phyloP scores from a whole-genome alignment of 2,888 invertebrate species.

The Phyllotreta cruciferae region DNA sequence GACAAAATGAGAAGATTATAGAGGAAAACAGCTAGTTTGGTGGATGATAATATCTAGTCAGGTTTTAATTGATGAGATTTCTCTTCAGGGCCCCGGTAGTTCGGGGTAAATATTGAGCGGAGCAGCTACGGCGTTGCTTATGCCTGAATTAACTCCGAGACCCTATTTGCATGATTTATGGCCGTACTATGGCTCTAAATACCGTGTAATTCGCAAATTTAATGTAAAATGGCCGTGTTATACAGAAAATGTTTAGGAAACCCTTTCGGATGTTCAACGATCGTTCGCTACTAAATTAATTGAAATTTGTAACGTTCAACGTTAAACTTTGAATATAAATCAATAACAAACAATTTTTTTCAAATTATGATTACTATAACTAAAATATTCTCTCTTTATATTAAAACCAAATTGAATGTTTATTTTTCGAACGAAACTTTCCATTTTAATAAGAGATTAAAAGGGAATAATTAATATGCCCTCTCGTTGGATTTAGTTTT shows the following conservation, averaged over 20 bases:
- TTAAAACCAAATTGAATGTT: no score
- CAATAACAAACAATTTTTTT: no score
- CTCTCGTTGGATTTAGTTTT: no score
- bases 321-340: no score
- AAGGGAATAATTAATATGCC: no score
- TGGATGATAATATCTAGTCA: conserved; percentile 44
- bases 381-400: no score
- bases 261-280: conserved; percentile 52
- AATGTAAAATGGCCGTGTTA: conserved; percentile 68
- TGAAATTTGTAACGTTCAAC: background rate
- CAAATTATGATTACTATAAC: no score
- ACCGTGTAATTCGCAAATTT: conserved; percentile 80
- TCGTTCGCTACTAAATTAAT: background rate
- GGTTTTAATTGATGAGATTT: conserved; percentile 50
- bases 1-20: conserved; percentile 29
- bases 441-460: no score
- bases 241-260: conserved; percentile 57
- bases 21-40: conserved; percentile 35
- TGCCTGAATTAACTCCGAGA: conserved; percentile 60
- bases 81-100: conserved; percentile 46
- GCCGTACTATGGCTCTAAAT: conserved; percentile 75
- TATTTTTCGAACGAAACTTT: no score
- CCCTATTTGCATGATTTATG: conserved; percentile 68
- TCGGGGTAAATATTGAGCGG: conserved; percentile 50
- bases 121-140: conserved; percentile 52